phyloP scores from a whole-genome alignment of 2,888 invertebrate genomes.

The Drosophila emarginata region DNA sequence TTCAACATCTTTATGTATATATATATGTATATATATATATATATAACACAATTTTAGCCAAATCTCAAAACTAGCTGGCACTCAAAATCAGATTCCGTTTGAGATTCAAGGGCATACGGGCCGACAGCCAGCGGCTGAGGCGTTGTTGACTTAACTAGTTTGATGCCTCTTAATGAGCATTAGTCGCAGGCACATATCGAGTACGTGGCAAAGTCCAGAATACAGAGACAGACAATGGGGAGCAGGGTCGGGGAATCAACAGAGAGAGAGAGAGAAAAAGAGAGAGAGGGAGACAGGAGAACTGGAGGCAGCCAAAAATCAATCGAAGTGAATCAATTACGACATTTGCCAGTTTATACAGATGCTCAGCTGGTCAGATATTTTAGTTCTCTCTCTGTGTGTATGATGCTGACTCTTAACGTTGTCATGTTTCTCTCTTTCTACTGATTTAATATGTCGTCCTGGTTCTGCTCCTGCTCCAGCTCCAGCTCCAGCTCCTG shows the following conservation, averaged over 20 bases:
- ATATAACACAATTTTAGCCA: background rate
- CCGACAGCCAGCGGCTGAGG: background rate
- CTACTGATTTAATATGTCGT: background rate
- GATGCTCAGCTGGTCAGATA: constrained; percentile 8
- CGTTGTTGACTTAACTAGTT: constrained; percentile 35
- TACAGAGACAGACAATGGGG: background rate
- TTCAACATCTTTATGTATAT: background rate
- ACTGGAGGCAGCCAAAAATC: constrained; percentile 45
- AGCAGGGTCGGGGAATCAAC: too few relatives aligned
- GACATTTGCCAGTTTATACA: constrained; percentile 48
- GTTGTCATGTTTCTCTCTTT: constrained; percentile 39
- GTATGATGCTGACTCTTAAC: background rate
- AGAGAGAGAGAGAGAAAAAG: too few relatives aligned
- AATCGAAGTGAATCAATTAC: constrained; percentile 74
- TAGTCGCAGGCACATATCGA: constrained; percentile 36
- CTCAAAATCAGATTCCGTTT: constrained; percentile 3
- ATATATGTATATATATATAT: too few relatives aligned
- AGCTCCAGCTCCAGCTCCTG: background rate
- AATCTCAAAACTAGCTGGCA: background rate
- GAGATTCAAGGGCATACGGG: background rate
- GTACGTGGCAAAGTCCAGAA: constrained; percentile 30
- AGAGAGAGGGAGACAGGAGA: too few relatives aligned
- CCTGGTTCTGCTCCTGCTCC: background rate
- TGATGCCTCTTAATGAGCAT: constrained; percentile 52
- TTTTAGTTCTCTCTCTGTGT: too few relatives aligned